Percentiles rank a stretch among this genome's conserved stretches.
Conservation (phyloP, 2,797 vertebrate genomes). For the Anguilla pacifica region DNA sequence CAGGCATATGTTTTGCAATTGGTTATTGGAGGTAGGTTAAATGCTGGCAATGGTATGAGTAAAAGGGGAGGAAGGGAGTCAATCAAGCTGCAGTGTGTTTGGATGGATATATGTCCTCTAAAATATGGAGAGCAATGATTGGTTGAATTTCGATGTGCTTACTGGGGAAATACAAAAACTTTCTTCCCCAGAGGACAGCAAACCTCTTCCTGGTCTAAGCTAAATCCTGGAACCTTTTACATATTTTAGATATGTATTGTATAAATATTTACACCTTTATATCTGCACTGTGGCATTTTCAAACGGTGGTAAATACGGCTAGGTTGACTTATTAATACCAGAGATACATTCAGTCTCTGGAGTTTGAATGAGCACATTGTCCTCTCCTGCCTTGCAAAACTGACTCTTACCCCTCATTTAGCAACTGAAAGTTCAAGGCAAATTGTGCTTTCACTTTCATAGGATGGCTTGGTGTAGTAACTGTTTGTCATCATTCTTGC, state of each 20-base stretch:
- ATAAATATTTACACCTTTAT: neutral
- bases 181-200: neutral
- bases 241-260: neutral
- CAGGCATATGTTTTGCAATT: neutral
- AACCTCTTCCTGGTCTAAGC: neutral
- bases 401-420: neutral
- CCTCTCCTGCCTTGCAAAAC: neutral
- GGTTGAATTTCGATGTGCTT: neutral
- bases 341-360: neutral
- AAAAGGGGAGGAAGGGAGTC: neutral
- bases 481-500: neutral
- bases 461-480: neutral
- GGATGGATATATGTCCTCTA: neutral
- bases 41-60: neutral
- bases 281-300: neutral
- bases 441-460: neutral
- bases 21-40: neutral
- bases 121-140: neutral
- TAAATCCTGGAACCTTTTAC: neutral
- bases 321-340: neutral
- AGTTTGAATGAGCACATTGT: neutral
- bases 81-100: neutral
- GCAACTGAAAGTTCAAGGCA: neutral
- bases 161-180: neutral
- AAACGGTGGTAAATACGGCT: neutral